These are phyloP conservation scores for Napeogenes sylphis DNA, from an alignment of 2,888 invertebrate species.

Conservation along the genomic window DNA sequence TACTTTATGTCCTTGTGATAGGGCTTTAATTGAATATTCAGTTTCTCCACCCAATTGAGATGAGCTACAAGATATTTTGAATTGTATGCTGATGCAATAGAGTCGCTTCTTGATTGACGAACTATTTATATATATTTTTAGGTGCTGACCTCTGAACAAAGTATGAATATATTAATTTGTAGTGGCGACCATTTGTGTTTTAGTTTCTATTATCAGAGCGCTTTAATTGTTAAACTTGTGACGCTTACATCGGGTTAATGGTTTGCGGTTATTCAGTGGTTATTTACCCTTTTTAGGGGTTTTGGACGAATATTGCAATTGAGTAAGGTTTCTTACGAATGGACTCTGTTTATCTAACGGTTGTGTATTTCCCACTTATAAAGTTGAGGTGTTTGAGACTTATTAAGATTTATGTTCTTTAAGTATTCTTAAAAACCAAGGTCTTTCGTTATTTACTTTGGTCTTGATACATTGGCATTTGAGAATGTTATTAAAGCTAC, in stretches of 20 bases:
- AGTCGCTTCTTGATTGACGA: conserved; percentile 15
- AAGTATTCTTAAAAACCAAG: no score
- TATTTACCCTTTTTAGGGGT: conserved; percentile 60
- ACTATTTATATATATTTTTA: conserved; percentile 41
- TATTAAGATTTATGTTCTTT: neutral
- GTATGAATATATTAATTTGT: conserved; percentile 73
- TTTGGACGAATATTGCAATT: conserved; percentile 53
- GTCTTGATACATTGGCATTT: no score
- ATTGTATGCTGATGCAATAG: neutral
- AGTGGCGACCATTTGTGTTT: conserved; percentile 57
- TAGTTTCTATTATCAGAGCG: conserved; percentile 70
- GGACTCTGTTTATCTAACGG: neutral
- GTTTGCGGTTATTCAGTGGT: conserved; percentile 58
- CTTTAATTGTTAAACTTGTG: conserved; percentile 69
- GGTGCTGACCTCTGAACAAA: conserved; percentile 53
- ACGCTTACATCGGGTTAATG: conserved; percentile 69
- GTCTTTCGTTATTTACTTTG: no score
- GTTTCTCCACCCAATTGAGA: neutral
- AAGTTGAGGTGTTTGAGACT: neutral
- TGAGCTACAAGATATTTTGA: neutral
- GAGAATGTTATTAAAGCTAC: no score
- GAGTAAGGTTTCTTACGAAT: conserved; percentile 8
- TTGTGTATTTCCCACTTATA: neutral
- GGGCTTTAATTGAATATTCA: conserved; percentile 10
- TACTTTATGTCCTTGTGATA: conserved; percentile 7